Conservation (phyloP, 2,888 invertebrate genomes). For the Hartigia nigra region DNA sequence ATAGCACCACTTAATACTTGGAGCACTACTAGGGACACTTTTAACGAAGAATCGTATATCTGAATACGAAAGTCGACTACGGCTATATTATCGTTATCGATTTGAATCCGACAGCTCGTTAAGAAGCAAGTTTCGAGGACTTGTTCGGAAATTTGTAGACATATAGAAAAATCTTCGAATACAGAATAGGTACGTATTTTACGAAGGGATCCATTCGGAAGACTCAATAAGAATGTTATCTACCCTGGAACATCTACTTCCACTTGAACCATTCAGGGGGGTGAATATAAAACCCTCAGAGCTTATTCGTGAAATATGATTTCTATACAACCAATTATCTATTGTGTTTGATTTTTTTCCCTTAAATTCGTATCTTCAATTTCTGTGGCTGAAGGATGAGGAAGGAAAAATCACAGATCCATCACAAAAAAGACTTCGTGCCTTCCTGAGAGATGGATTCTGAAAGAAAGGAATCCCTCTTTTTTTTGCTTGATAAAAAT, state of each 20-base stretch:
- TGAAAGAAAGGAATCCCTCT: background rate
- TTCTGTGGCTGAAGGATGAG: background rate
- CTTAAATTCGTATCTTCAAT: constrained; percentile 15
- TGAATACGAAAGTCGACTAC: background rate
- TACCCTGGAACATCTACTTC: background rate
- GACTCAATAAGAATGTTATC: background rate
- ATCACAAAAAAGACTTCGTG: background rate
- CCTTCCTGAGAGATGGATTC: background rate
- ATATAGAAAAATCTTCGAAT: background rate
- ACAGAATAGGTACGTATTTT: background rate
- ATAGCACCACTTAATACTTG: background rate
- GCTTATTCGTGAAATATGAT: constrained; percentile 9
- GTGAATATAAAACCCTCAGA: background rate
- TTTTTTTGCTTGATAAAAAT: background rate
- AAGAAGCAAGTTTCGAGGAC: background rate
- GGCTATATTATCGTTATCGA: background rate
- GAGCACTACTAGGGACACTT: background rate
- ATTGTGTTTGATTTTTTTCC: constrained; percentile 7
- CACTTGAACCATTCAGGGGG: background rate
- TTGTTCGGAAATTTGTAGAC: background rate
- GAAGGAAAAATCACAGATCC: background rate
- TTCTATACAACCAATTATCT: constrained; percentile 23
- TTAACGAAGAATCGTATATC: background rate
- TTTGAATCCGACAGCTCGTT: background rate
- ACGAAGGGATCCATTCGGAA: background rate